These are phyloP conservation scores for Syngnathus typhle DNA, from an alignment of 2,113 vertebrate genomes.

Conservation along the genomic window DNA sequence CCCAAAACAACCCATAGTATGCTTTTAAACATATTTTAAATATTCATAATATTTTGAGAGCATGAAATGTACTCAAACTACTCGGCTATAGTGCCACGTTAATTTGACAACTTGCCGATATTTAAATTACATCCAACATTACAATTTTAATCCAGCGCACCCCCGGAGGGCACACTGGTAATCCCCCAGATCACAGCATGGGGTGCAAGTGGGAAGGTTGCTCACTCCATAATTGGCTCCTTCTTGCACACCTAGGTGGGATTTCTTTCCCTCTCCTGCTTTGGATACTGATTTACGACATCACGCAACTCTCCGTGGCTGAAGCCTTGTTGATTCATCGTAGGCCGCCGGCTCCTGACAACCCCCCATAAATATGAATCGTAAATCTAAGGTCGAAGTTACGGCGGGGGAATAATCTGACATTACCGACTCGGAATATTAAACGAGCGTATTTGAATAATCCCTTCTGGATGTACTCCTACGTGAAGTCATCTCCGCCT, in stretches of 20 bases:
- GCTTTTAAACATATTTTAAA: too few relatives aligned
- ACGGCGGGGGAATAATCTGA: slow-evolving; percentile 39
- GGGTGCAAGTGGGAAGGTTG: slow-evolving; percentile 37
- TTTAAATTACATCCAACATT: not conserved
- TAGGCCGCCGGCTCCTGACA: slow-evolving; percentile 49
- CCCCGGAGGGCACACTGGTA: not conserved
- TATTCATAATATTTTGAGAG: too few relatives aligned
- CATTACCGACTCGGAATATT: slow-evolving; percentile 42
- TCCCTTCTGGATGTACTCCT: slow-evolving; percentile 23
- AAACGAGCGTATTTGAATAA: slow-evolving; percentile 45
- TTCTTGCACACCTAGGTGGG: slow-evolving; percentile 44
- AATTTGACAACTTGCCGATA: not conserved
- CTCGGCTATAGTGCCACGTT: not conserved
- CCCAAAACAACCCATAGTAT: too few relatives aligned
- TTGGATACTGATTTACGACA: slow-evolving; percentile 46
- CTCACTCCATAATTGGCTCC: slow-evolving; percentile 41
- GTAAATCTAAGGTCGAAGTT: slow-evolving; percentile 47
- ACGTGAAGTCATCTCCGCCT: slow-evolving; percentile 5
- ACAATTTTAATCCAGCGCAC: not conserved
- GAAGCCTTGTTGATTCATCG: slow-evolving; percentile 56
- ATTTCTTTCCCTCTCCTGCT: slow-evolving; percentile 13
- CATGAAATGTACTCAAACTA: too few relatives aligned
- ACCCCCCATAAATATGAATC: slow-evolving; percentile 58
- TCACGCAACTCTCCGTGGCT: slow-evolving; percentile 42
- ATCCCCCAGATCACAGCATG: not conserved